A percentile compares a stretch with the other conserved stretches of the same genome.
Conservation (phyloP, 1,140 invertebrate species). For the Drosophila rufa region DNA sequence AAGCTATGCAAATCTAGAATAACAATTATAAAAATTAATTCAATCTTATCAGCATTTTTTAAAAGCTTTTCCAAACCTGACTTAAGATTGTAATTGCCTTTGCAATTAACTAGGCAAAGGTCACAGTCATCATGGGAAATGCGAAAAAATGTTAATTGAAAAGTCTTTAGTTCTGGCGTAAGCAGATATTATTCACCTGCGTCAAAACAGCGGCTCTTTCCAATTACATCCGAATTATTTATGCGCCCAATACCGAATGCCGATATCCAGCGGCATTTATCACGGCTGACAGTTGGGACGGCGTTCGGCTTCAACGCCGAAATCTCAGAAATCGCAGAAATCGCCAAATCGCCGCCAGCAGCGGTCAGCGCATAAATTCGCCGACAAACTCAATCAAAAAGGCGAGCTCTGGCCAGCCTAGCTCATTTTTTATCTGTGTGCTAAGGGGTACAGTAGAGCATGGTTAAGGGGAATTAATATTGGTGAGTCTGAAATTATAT, state of each 20-base stretch:
- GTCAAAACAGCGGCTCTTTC: constrained; percentile 36
- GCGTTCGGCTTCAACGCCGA: constrained; percentile 39
- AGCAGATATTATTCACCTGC: constrained; percentile 35
- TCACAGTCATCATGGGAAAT: constrained; percentile 32
- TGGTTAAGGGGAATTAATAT: background rate
- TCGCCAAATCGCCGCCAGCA: constrained; percentile 60
- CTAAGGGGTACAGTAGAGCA: constrained; percentile 9
- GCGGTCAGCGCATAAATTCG: constrained; percentile 61
- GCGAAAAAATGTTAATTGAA: constrained; percentile 42
- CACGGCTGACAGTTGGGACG: constrained; percentile 68
- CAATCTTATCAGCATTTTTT: constrained; percentile 33
- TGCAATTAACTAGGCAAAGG: constrained; percentile 27
- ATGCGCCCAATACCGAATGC: constrained; percentile 55
- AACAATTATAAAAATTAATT: constrained; percentile 20
- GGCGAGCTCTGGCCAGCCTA: constrained; percentile 29
- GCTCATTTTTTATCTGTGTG: constrained; percentile 35
- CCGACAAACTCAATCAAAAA: constrained; percentile 69
- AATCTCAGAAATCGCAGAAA: constrained; percentile 17
- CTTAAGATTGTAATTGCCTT: constrained; percentile 4
- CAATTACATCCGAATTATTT: constrained; percentile 70
- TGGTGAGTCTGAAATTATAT: too few species aligned
- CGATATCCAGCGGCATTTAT: constrained; percentile 60
- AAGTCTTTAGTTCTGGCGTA: constrained; percentile 11
- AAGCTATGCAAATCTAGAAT: constrained; percentile 26
- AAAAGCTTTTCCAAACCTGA: constrained; percentile 29